phyloP scores from a whole-genome alignment of 1,140 invertebrate genomes.

The Drosophila trapezifrons region DNA sequence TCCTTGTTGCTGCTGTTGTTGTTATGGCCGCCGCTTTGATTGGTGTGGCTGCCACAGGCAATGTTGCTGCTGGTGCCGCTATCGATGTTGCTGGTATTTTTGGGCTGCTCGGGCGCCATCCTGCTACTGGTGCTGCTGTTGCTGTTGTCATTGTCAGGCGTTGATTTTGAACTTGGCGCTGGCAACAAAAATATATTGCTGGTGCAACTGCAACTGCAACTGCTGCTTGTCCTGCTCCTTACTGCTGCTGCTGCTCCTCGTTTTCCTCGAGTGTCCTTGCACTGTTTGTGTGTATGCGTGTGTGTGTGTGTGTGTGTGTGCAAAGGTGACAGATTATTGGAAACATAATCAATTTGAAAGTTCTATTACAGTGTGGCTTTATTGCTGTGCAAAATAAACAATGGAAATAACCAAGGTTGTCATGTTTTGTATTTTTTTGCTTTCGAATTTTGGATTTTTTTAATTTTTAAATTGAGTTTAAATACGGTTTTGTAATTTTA shows the following conservation, averaged over 20 bases:
- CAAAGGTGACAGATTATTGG: constrained; percentile 44
- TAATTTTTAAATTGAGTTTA: background rate
- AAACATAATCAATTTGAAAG: constrained; percentile 26
- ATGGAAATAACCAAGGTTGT: background rate
- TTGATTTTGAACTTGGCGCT: constrained; percentile 76
- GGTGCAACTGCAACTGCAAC: constrained; percentile 4
- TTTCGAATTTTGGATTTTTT: background rate
- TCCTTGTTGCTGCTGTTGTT: constrained; percentile 21
- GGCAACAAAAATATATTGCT: constrained; percentile 21
- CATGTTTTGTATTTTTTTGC: background rate
- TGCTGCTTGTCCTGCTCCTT: constrained; percentile 7
- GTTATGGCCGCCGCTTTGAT: constrained; percentile 17
- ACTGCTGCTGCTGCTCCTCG: constrained; percentile 6
- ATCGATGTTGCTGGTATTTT: constrained; percentile 25
- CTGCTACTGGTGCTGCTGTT: constrained; percentile 55
- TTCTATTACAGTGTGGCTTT: constrained; percentile 12
- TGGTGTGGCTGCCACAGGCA: constrained; percentile 12
- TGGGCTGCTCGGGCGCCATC: constrained; percentile 53
- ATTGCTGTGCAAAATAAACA: background rate
- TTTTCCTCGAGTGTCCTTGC: constrained; percentile 30
- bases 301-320: constrained; percentile 10
- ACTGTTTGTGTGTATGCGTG: constrained; percentile 22
- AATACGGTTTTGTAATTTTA: background rate
- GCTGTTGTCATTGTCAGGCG: constrained; percentile 77
- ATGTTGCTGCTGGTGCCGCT: constrained; percentile 22